These are phyloP conservation scores for Parapristionchus giblindavisi DNA, from an alignment of 2,888 invertebrate species.

Conservation along the genomic window DNA sequence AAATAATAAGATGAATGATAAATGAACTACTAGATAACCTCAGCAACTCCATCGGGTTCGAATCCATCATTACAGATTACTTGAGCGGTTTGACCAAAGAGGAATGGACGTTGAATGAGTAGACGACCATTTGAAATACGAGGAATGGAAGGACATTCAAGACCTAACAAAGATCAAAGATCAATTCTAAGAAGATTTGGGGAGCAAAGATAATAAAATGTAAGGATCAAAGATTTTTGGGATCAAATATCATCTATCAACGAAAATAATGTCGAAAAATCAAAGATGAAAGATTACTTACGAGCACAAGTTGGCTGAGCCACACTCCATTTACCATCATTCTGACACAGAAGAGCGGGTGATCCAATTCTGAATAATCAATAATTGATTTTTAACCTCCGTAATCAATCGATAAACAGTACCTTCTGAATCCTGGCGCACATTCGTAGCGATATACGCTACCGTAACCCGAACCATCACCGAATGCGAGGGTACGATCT, in stretches of 20 bases:
- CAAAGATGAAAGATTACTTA: constrained; percentile 73
- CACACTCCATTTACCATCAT: constrained; percentile 91
- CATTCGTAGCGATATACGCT: constrained; percentile 66
- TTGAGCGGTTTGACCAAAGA: constrained; percentile 36
- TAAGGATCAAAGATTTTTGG: not conserved
- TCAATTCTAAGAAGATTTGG: not conserved
- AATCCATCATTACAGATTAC: constrained; percentile 37
- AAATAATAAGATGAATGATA: not conserved
- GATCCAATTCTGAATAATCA: constrained; percentile 75
- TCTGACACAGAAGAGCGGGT: constrained; percentile 85
- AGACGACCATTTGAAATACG: constrained; percentile 34
- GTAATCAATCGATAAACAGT: constrained; percentile 40
- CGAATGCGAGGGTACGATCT: constrained; percentile 62
- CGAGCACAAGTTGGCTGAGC: constrained; percentile 90
- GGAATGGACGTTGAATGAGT: constrained; percentile 35
- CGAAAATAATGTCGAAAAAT: not conserved
- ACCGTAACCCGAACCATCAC: constrained; percentile 69
- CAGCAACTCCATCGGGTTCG: constrained; percentile 18
- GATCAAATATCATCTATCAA: not conserved
- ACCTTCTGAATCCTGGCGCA: constrained; percentile 63
- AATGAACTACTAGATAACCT: not conserved
- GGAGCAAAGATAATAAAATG: not conserved
- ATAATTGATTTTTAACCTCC: not conserved
- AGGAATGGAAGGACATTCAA: constrained; percentile 34
- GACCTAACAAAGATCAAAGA: constrained; percentile 1